Percentiles rank a stretch among this genome's conserved stretches.
Conservation (phyloP, 2,113 vertebrate species). For the Chaetodon trifascialis region DNA sequence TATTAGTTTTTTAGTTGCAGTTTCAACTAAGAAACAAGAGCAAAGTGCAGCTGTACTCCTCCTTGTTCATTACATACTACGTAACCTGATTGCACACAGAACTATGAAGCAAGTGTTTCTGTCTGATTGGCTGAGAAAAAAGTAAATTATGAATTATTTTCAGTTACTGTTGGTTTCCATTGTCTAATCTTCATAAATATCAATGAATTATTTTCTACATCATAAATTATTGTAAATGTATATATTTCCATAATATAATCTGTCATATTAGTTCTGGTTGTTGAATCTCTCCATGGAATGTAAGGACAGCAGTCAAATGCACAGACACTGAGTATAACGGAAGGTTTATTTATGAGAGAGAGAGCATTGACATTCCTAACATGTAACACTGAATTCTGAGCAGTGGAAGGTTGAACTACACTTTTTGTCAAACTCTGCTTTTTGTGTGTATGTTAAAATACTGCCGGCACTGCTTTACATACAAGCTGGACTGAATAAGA, state of each 20-base stretch:
- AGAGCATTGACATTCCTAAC: not conserved
- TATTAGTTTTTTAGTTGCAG: no score
- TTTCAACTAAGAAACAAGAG: no score
- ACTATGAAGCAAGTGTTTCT: not conserved
- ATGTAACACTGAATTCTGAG: not conserved
- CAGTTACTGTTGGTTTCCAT: not conserved
- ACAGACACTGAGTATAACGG: not conserved
- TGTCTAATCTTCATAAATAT: no score
- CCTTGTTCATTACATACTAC: not conserved
- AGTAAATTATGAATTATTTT: not conserved
- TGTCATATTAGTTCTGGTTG: not conserved
- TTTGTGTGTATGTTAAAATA: not conserved
- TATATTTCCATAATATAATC: no score
- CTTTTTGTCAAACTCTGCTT: not conserved
- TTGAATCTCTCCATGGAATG: not conserved
- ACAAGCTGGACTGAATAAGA: slow-evolving; percentile 22
- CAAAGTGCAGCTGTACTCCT: no score
- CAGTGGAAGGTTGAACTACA: not conserved
- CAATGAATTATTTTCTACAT: no score
- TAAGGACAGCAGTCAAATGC: not conserved
- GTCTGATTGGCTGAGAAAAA: slow-evolving; percentile 10
- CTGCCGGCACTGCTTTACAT: slow-evolving; percentile 6
- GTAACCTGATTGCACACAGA: not conserved
- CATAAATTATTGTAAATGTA: no score
- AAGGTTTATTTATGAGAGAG: not conserved